A percentile compares a stretch with the other conserved stretches of the same genome.
These are phyloP conservation scores for Premnoplex brunnescens DNA, from an alignment of 2,797 vertebrate genomes.

Conservation along the genomic window DNA sequence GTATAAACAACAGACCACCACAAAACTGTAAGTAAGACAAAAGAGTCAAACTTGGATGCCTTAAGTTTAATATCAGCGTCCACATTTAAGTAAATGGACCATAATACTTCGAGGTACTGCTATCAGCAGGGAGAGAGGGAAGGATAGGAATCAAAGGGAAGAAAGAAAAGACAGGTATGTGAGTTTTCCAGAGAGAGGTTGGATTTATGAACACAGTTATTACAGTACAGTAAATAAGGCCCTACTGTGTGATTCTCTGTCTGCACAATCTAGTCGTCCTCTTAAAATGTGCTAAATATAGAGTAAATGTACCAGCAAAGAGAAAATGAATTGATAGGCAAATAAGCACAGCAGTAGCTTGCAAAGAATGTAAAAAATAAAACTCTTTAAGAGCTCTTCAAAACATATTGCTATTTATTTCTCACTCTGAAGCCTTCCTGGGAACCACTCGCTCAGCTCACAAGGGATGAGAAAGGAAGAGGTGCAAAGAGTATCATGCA, in stretches of 20 bases:
- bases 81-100: conserved; percentile 19
- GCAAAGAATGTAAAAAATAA: conserved; percentile 50
- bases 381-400: conserved; percentile 45
- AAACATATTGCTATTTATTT: conserved; percentile 35
- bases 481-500: neutral
- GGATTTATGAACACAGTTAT: conserved; percentile 67
- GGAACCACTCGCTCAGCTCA: neutral
- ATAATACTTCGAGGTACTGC: neutral
- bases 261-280: conserved; percentile 60
- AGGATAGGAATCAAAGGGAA: conserved; percentile 7
- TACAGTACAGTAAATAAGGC: conserved; percentile 49
- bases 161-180: conserved; percentile 25
- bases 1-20: conserved; percentile 19
- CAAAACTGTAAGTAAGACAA: conserved; percentile 45
- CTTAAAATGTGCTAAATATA: conserved; percentile 70
- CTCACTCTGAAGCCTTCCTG: conserved; percentile 21
- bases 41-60: conserved; percentile 30
- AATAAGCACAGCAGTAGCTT: conserved; percentile 70
- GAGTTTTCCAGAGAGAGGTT: conserved; percentile 27
- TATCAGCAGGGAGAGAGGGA: neutral
- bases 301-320: conserved; percentile 65
- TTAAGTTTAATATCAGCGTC: conserved; percentile 39
- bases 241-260: conserved; percentile 62
- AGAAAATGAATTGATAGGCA: conserved; percentile 73
- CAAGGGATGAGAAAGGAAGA: neutral